phyloP scores from a whole-genome alignment of 2,113 vertebrate species.

The Halichoeres trimaculatus region DNA sequence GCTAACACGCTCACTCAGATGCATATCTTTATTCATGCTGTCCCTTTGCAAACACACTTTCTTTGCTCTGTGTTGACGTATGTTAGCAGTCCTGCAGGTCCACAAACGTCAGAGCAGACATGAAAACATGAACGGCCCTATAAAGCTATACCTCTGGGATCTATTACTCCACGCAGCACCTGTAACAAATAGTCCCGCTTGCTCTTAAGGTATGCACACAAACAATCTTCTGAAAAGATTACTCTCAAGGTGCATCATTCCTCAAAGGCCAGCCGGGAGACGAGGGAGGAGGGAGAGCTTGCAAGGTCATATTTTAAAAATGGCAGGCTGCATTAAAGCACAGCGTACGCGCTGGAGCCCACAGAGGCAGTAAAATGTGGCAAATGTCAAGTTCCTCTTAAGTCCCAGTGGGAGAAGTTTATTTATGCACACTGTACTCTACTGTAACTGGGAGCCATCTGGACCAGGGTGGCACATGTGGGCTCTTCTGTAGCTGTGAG shows the following conservation, averaged over 20 bases:
- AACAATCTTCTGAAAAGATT: conserved; percentile 40
- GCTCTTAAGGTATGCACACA: conserved; percentile 26
- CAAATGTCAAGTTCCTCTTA: conserved; percentile 45
- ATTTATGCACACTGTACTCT: conserved; percentile 23
- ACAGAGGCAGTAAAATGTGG: conserved; percentile 19
- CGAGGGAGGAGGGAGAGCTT: background rate
- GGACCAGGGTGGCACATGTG: background rate
- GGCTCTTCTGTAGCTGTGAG: no score
- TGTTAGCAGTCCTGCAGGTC: conserved; percentile 26
- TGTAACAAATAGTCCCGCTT: conserved; percentile 29
- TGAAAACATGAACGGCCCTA: conserved; percentile 22
- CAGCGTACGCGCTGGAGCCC: conserved; percentile 3
- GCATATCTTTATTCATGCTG: background rate
- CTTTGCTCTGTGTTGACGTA: background rate
- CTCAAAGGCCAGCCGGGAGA: conserved; percentile 28
- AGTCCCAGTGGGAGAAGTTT: conserved; percentile 16
- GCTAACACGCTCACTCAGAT: background rate
- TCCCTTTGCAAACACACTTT: conserved; percentile 25
- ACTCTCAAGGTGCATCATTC: conserved; percentile 43
- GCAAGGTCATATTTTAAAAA: conserved; percentile 13
- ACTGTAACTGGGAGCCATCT: conserved; percentile 16
- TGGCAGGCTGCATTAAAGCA: conserved; percentile 33
- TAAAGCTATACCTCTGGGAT: conserved; percentile 40
- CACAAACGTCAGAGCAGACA: conserved; percentile 34
- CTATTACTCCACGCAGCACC: background rate